Base-by-base conservation (phyloP, 23 tunicate genomes). In the Halocynthia roretzi region DNA sequence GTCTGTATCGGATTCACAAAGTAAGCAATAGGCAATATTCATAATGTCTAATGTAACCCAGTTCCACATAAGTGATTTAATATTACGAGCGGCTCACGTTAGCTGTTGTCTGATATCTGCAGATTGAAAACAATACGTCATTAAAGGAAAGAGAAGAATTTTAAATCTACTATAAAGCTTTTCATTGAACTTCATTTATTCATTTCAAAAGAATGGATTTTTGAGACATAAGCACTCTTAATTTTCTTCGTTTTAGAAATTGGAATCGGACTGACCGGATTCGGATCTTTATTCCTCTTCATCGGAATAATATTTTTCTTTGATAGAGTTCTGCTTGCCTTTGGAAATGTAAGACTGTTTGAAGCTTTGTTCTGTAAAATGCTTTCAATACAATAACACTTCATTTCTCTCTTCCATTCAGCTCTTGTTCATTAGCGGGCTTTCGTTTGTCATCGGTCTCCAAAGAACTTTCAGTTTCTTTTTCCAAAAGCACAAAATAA, bases 231-330 rank as follows among this genome's bases (percentile, higher is more conserved):
- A 31, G 44, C 44, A 58, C 63, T 14, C 2, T 14, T 58, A 14
- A 65, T 65, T 65, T 15, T 8, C 31, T n/a, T n/a, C n/a, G 70
- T 55, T 70, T 51, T 53, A 92, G 98, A 94, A 78, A 94, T 94
- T 65, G 99, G 99, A 14, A 88, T 94, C 48, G 99, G 99, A 14
- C 79, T 94, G 52, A 84, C 94, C 53, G 95, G 87, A 54, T 94
- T 94, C 82, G 99, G 99, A 52, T 84, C 84, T 55, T 87, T 85
- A 56, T 94, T 94, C 77, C 75, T 94, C 7, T 88, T 94, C 61
- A 60, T 94, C 49, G 99, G 99, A 66, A 84, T 94, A 91, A 49
- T 94, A 14, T 76, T 94, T 21, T 90, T 94, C 52, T 88, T 94
- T 76, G 99, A 94, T 85, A 71, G 99, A 73, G 99, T 94, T 66